Conservation (phyloP, 2,888 invertebrate species). For the Lottia scabra region DNA sequence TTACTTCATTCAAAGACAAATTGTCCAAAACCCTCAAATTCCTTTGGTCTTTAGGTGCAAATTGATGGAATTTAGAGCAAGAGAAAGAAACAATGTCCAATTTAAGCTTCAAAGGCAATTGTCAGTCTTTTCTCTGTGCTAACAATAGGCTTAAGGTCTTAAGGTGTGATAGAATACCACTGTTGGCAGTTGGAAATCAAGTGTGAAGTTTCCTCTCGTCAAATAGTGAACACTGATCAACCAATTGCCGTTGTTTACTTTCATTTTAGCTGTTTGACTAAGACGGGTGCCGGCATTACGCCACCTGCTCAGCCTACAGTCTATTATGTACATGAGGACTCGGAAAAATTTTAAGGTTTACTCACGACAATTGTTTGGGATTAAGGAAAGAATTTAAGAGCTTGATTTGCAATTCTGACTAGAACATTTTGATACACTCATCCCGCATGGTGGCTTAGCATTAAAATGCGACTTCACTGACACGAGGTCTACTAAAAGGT, state of each 20-base stretch:
- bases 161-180: conserved; percentile 3
- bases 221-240: conserved; percentile 10
- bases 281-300: conserved; percentile 11
- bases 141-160: conserved; percentile 6
- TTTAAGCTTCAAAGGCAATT: background rate
- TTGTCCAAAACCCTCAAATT: too few species aligned
- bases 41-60: too few species aligned
- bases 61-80: too few species aligned
- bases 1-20: too few species aligned
- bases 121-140: background rate
- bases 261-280: conserved; percentile 20
- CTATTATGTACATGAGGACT: conserved; percentile 26
- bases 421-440: conserved; percentile 20
- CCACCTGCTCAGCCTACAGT: conserved; percentile 20
- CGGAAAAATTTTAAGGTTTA: conserved; percentile 27
- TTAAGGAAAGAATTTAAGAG: conserved; percentile 21
- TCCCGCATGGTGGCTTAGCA: conserved; percentile 16
- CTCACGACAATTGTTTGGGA: conserved; percentile 29
- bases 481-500: background rate
- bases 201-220: conserved; percentile 9
- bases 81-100: background rate
- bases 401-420: conserved; percentile 11
- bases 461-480: conserved; percentile 4
- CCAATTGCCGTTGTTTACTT: conserved; percentile 15
- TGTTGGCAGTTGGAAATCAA: conserved; percentile 11